Percentiles rank a stretch among this genome's conserved stretches.
phyloP scores from a whole-genome alignment of 2,888 invertebrate species.

The Drosophila maculinotata region DNA sequence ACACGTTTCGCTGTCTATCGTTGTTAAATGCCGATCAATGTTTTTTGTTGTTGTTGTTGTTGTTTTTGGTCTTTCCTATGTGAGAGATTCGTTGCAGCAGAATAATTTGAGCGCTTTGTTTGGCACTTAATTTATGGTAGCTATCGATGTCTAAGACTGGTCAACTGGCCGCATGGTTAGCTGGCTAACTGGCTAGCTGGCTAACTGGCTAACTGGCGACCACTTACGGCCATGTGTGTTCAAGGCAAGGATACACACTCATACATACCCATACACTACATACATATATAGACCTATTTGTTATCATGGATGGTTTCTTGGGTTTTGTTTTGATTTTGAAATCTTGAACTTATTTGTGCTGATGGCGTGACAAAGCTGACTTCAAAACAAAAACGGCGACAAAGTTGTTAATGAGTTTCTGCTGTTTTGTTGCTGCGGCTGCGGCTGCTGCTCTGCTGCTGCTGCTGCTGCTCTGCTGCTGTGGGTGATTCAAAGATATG shows the following conservation, averaged over 20 bases:
- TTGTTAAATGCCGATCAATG: conserved; percentile 18
- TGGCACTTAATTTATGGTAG: conserved; percentile 53
- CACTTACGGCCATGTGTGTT: conserved; percentile 35
- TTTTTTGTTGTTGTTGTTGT: not conserved
- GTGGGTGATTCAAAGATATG: conserved; percentile 26
- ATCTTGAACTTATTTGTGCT: conserved; percentile 61
- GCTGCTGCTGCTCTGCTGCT: conserved; percentile 16
- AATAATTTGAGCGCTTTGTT: conserved; percentile 71
- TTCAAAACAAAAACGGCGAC: conserved; percentile 36
- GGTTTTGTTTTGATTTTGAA: conserved; percentile 59
- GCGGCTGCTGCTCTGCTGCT: conserved; percentile 51
- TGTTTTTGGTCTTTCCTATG: conserved; percentile 41
- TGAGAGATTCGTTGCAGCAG: conserved; percentile 68
- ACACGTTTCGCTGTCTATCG: conserved; percentile 9
- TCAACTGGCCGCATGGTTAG: conserved; percentile 18
- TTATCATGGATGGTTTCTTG: conserved; percentile 38
- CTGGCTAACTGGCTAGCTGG: conserved; percentile 8
- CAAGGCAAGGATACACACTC: conserved; percentile 67
- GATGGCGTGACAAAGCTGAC: conserved; percentile 61
- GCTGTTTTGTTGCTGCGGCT: conserved; percentile 48
- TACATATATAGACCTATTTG: conserved; percentile 13
- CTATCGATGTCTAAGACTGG: conserved; percentile 34
- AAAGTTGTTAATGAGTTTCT: conserved; percentile 65
- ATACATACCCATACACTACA: not conserved
- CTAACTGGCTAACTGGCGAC: conserved; percentile 25